These are phyloP conservation scores for Byasa hedistus DNA, from an alignment of 2,888 invertebrate species.

Conservation along the genomic window DNA sequence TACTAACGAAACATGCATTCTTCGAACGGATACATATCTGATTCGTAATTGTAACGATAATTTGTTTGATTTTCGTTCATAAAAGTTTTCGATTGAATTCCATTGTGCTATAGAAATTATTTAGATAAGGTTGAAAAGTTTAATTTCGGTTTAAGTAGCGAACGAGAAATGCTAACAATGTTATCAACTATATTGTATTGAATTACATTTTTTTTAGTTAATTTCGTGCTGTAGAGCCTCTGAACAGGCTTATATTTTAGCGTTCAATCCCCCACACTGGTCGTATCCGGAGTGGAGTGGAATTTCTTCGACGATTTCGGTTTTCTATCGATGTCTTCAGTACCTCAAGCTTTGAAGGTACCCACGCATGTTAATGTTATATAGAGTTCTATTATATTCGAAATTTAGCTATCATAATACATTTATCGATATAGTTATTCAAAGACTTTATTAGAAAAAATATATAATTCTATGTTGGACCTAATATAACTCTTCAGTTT, in stretches of 20 bases:
- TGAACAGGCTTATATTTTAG: not conserved
- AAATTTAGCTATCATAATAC: no score
- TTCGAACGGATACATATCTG: conserved; percentile 50
- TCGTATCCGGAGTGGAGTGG: no score
- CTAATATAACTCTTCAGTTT: no score
- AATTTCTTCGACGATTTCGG: no score
- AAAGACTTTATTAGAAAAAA: no score
- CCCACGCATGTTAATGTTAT: no score
- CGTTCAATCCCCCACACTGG: no score
- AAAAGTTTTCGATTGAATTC: conserved; percentile 5
- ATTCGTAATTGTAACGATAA: conserved; percentile 19
- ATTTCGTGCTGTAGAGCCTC: not conserved
- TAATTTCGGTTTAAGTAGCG: not conserved
- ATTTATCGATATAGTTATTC: no score
- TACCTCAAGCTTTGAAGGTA: no score
- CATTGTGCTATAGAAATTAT: conserved; percentile 1
- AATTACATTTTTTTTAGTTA: not conserved
- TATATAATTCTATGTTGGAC: no score
- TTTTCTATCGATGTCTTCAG: no score
- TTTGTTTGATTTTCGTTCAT: conserved; percentile 14
- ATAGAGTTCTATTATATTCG: no score
- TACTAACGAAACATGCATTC: conserved; percentile 67
- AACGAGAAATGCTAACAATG: not conserved
- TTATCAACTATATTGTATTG: not conserved
- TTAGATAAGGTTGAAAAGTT: not conserved